A percentile compares a stretch with the other conserved stretches of the same genome.
Conservation (phyloP, 2,113 vertebrate species). For the Cynoglossus semilaevis region DNA sequence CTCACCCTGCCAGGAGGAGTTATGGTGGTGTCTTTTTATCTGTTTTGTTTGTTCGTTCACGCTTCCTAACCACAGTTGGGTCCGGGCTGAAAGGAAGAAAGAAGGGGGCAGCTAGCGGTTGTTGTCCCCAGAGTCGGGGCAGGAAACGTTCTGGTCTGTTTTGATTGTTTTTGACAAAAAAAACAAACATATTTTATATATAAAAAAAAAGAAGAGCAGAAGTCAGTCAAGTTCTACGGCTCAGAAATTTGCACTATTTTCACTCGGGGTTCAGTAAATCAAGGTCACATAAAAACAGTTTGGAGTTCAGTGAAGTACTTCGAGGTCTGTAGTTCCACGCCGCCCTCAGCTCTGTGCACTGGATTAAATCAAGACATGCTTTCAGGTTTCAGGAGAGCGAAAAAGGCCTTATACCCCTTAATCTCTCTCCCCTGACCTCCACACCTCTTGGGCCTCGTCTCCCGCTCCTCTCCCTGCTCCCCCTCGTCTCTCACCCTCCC, state of each 20-base stretch:
- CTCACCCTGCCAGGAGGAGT: constrained; percentile 63
- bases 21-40: constrained; percentile 55
- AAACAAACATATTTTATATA: too few species aligned
- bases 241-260: neutral
- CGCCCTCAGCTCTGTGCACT: constrained; percentile 9
- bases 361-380: constrained; percentile 60
- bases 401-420: constrained; percentile 39
- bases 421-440: constrained; percentile 69
- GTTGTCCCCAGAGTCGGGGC: constrained; percentile 11
- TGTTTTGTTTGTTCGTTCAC: constrained; percentile 39
- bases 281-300: neutral
- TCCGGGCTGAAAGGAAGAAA: constrained; percentile 31
- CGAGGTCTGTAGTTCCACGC: neutral
- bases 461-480: constrained; percentile 46
- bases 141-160: too few species aligned
- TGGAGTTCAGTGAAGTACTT: neutral
- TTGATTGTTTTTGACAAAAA: too few species aligned
- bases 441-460: constrained; percentile 56
- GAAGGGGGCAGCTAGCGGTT: constrained; percentile 43
- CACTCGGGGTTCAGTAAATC: neutral
- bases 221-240: neutral
- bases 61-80: constrained; percentile 33
- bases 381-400: constrained; percentile 45
- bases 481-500: constrained; percentile 23
- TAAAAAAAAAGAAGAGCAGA: too few species aligned